Percentiles rank a stretch among this genome's conserved stretches.
These are phyloP conservation scores for Pomatorhinus ruficollis DNA, from an alignment of 2,113 vertebrate genomes.

Conservation along the genomic window DNA sequence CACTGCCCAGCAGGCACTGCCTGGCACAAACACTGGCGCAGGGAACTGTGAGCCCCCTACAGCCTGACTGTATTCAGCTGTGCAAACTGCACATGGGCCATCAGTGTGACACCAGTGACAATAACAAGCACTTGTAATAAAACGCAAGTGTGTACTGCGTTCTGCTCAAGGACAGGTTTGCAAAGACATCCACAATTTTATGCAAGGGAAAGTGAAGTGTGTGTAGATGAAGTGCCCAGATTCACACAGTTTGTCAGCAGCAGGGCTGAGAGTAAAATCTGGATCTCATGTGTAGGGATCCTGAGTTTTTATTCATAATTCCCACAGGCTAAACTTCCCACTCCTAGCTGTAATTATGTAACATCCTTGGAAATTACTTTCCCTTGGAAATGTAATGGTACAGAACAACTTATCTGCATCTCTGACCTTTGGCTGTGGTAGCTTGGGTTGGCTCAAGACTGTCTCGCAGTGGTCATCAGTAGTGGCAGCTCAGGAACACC, in stretches of 20 bases:
- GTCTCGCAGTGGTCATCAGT: neutral
- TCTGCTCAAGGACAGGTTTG: slow-evolving; percentile 2
- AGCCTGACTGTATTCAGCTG: neutral
- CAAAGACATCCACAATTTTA: neutral
- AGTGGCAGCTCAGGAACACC: neutral
- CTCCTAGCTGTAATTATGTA: neutral
- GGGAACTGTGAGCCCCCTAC: neutral
- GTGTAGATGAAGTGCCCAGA: neutral
- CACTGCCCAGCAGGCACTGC: neutral
- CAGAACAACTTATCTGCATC: neutral
- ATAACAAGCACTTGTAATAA: neutral
- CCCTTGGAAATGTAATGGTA: neutral
- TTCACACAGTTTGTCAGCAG: neutral
- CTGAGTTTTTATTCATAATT: neutral
- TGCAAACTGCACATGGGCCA: neutral
- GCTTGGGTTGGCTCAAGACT: neutral
- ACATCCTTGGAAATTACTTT: neutral
- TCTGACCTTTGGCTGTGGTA: neutral
- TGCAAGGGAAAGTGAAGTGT: neutral
- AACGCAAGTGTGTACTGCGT: neutral
- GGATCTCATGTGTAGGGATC: neutral
- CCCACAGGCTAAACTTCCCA: neutral
- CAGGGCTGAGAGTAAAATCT: neutral
- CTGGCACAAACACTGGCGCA: neutral
- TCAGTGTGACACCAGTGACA: neutral